Conservation (phyloP, 2,113 vertebrate species). For the Amblyopsis rosae region DNA sequence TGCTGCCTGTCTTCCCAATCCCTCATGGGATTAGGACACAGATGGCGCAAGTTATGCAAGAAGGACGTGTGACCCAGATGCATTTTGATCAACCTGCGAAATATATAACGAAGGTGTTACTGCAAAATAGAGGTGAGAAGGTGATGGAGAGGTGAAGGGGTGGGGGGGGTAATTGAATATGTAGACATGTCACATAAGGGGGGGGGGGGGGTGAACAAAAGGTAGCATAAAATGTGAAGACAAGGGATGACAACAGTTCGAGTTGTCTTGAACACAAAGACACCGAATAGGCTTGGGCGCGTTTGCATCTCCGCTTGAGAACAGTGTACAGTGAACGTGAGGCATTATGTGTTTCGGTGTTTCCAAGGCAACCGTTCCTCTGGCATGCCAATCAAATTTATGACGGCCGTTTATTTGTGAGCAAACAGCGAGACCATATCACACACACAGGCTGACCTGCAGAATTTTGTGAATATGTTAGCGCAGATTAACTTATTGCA, state of each 20-base stretch:
- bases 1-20: constrained; percentile 24
- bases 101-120: constrained; percentile 29
- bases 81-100: constrained; percentile 48
- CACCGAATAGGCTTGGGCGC: constrained; percentile 15
- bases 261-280: constrained; percentile 17
- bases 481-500: background rate
- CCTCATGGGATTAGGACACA: constrained; percentile 41
- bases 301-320: constrained; percentile 30
- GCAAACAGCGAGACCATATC: constrained; percentile 22
- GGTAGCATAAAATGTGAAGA: constrained; percentile 2
- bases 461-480: constrained; percentile 4
- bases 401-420: constrained; percentile 44
- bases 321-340: constrained; percentile 23
- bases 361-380: constrained; percentile 64
- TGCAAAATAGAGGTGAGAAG: constrained; percentile 14
- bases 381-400: constrained; percentile 49
- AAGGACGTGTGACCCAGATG: constrained; percentile 62
- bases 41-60: constrained; percentile 56
- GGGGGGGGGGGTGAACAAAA: constrained; percentile 29
- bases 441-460: constrained; percentile 28
- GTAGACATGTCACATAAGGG: constrained; percentile 33
- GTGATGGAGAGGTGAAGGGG: constrained; percentile 7
- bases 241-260: constrained; percentile 15
- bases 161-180: constrained; percentile 49
- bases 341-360: constrained; percentile 62